phyloP scores from a whole-genome alignment of 2,113 vertebrate species.

The Taxidea taxus region DNA sequence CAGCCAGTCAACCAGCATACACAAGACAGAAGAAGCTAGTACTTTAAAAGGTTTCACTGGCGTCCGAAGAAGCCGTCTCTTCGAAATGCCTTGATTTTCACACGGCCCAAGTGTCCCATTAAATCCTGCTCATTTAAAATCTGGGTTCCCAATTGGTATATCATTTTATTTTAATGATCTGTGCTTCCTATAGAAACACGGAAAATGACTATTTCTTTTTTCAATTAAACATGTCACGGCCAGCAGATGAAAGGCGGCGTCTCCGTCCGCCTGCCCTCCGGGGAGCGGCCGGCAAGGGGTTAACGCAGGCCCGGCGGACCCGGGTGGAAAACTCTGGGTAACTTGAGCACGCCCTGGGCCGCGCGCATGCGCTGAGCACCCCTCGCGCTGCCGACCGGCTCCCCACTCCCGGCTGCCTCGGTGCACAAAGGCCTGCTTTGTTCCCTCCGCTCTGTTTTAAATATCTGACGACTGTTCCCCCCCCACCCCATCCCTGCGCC shows the following conservation, averaged over 20 bases:
- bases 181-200: constrained; percentile 57
- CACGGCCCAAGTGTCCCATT: constrained; percentile 42
- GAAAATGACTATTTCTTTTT: constrained; percentile 34
- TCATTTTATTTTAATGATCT: constrained; percentile 62
- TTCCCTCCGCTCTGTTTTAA: constrained; percentile 85
- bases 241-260: neutral
- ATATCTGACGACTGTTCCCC: constrained; percentile 83
- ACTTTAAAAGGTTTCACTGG: neutral
- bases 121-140: constrained; percentile 50
- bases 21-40: neutral
- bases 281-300: constrained; percentile 71
- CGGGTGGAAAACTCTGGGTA: constrained; percentile 73
- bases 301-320: constrained; percentile 68
- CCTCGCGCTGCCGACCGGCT: constrained; percentile 58
- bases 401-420: constrained; percentile 51
- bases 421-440: constrained; percentile 86
- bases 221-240: constrained; percentile 39
- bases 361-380: constrained; percentile 79
- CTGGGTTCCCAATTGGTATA: constrained; percentile 40
- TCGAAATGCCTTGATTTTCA: constrained; percentile 30
- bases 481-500: constrained; percentile 71
- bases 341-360: constrained; percentile 73
- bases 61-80: neutral
- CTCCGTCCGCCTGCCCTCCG: neutral
- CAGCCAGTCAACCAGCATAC: neutral